A percentile compares a stretch with the other conserved stretches of the same genome.
Evolutionary conservation across 2,113 vertebrate species (phyloP).

Genomic region (Carassius gibelio): DNA sequence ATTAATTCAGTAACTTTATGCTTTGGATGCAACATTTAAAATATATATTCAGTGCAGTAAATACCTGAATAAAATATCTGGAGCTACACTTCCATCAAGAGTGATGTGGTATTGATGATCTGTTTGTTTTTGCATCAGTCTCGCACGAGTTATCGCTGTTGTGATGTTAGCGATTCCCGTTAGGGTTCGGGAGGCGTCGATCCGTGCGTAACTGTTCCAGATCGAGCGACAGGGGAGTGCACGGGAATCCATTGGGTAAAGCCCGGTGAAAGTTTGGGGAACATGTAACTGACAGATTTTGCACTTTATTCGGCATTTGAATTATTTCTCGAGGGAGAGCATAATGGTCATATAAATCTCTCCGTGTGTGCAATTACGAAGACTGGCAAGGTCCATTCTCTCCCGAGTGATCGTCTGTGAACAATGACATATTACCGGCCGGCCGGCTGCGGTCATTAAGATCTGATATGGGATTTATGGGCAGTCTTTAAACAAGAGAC

Average conservation of each 20-base stretch:
- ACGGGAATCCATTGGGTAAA: slow-evolving; percentile 37
- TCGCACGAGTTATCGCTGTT: neutral
- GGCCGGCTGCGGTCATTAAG: slow-evolving; percentile 99
- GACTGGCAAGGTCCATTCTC: slow-evolving; percentile 99
- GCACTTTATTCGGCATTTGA: slow-evolving; percentile 92
- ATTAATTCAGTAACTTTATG: neutral
- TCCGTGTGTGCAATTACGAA: slow-evolving; percentile 99
- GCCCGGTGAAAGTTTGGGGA: slow-evolving; percentile 69
- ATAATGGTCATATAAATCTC: slow-evolving; percentile 99
- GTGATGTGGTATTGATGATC: neutral
- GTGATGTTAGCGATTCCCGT: neutral
- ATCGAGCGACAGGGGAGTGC: neutral
- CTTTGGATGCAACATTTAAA: neutral
- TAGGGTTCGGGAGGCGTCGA: neutral
- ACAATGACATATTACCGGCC: slow-evolving; percentile 99
- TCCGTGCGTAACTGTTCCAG: neutral
- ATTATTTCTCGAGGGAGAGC: slow-evolving; percentile 99
- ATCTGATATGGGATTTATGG: slow-evolving; percentile 99
- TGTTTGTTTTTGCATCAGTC: neutral
- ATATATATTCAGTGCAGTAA: neutral
- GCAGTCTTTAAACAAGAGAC: slow-evolving; percentile 98
- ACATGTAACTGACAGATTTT: slow-evolving; percentile 87
- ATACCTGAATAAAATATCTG: neutral
- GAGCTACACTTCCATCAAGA: neutral
- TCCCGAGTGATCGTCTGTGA: slow-evolving; percentile 97